Evolutionary conservation across 2,797 vertebrate species (phyloP), one percentile per base, ranked within the genome.

Genomic region (Hylomyscus alleni): DNA sequence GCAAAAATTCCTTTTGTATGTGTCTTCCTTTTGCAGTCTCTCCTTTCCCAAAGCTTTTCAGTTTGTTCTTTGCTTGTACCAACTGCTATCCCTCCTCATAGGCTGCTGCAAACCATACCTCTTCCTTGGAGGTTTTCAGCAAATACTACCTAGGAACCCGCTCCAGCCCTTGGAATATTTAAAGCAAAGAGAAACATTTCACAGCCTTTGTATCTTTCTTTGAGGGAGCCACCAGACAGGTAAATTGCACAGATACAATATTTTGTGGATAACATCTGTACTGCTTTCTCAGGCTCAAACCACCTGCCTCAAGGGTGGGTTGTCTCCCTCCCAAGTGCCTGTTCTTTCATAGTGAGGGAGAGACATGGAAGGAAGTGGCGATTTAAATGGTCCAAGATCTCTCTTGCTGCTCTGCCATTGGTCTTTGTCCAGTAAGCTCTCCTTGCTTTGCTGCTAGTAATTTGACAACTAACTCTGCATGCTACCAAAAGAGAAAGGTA

Each of bases 401-500:
- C 65, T 85, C 14, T 77, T 62, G 58, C 26, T 76, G 11, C 24
- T 37, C 65, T 65, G 1, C 34, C 84, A 52, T 37, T 37, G 72
- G 13, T 78, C 76, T 81, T 90, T 67, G 37, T 94, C 47, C 58
- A 73, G 60, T 86, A 95, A 75, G 31, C 24, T 86, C 69, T 78
- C 17, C n/a, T 26, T 40, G 83, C 31, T 10, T 89, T 92, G 31
- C 29, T 83, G 87, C 9, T 88, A 26, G 72, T 67, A 67, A 34
- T 90, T 94, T 93, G n/a, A 50, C 90, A 75, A 75, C 82, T 89
- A 76, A 52, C 29, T 72, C 67, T 72, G 15, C 67, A 72, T 72
- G n/a, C 34, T 72, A 20, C 34, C 31, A 20, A 72, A 72, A n/a
- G 67, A 72, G 34, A 83, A 88, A 81, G 78, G 52, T 14, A 81